These are phyloP conservation scores for Hyppa rectilinea DNA, from an alignment of 2,888 invertebrate species.

Conservation along the genomic window DNA sequence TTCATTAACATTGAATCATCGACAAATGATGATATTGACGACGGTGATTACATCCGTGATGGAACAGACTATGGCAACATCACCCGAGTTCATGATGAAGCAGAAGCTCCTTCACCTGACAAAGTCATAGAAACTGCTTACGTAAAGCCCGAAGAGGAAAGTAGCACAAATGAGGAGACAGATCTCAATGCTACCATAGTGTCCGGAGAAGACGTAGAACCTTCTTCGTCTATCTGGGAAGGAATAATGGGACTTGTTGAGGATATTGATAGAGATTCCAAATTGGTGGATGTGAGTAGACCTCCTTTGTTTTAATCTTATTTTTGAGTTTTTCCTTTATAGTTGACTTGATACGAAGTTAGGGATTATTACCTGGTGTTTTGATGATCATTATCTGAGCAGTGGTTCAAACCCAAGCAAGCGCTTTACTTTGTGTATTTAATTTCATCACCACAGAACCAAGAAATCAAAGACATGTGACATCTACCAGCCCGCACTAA, in stretches of 20 bases:
- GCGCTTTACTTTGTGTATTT: too few relatives aligned
- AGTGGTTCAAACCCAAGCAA: too few relatives aligned
- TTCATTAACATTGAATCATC: constrained; percentile 94
- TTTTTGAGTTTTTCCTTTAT: neutral
- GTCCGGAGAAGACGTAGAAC: constrained; percentile 78
- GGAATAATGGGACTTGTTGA: constrained; percentile 86
- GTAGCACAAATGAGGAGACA: constrained; percentile 74
- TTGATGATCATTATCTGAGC: neutral
- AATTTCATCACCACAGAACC: too few relatives aligned
- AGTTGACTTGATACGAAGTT: neutral
- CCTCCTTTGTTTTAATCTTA: neutral
- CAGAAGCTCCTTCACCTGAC: constrained; percentile 68
- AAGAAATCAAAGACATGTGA: too few relatives aligned
- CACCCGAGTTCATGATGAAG: constrained; percentile 79
- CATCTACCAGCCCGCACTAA: too few relatives aligned
- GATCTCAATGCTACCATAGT: constrained; percentile 87
- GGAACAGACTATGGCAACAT: constrained; percentile 88
- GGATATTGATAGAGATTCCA: constrained; percentile 81
- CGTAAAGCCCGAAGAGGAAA: constrained; percentile 78
- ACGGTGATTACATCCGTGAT: constrained; percentile 86
- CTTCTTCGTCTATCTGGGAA: constrained; percentile 84
- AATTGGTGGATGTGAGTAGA: constrained; percentile 81
- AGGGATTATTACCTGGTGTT: neutral
- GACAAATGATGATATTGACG: constrained; percentile 91
- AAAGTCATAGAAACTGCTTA: constrained; percentile 80